Evolutionary conservation across 2,113 vertebrate species (phyloP).

Genomic region (Nicator chloris): DNA sequence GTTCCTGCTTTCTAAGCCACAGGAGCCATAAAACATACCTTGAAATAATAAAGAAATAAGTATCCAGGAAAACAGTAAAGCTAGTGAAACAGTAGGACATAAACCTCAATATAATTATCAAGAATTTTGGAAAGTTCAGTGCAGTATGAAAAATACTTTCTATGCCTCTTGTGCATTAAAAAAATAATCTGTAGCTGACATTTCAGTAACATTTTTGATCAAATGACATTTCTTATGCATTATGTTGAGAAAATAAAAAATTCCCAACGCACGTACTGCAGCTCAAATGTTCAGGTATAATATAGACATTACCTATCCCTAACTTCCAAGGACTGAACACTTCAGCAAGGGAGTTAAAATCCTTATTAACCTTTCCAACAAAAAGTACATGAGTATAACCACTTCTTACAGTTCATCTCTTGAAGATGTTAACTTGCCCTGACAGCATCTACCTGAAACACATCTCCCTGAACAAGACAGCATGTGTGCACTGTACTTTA

Average conservation of each 20-base stretch:
- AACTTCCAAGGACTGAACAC: not conserved
- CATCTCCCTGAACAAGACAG: not conserved
- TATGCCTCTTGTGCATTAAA: not conserved
- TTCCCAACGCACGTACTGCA: not conserved
- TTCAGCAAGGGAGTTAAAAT: not conserved
- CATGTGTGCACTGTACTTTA: not conserved
- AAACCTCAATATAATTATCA: not conserved
- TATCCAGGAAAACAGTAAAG: not conserved
- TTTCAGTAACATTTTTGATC: not conserved
- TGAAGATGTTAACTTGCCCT: not conserved
- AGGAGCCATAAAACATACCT: not conserved
- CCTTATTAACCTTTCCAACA: not conserved
- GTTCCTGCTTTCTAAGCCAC: not conserved
- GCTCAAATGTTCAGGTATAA: not conserved
- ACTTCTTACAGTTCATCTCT: not conserved
- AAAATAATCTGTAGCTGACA: not conserved
- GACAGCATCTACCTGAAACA: not conserved
- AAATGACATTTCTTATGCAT: not conserved
- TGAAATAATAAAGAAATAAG: not conserved
- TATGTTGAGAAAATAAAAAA: not conserved
- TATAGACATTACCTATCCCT: not conserved
- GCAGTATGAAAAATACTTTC: constrained; percentile 5
- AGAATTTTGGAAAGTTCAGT: not conserved
- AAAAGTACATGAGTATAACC: not conserved
- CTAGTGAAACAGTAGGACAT: not conserved